Base-by-base conservation (phyloP, 2,888 invertebrate species). In the Cheilosia vernalis region DNA sequence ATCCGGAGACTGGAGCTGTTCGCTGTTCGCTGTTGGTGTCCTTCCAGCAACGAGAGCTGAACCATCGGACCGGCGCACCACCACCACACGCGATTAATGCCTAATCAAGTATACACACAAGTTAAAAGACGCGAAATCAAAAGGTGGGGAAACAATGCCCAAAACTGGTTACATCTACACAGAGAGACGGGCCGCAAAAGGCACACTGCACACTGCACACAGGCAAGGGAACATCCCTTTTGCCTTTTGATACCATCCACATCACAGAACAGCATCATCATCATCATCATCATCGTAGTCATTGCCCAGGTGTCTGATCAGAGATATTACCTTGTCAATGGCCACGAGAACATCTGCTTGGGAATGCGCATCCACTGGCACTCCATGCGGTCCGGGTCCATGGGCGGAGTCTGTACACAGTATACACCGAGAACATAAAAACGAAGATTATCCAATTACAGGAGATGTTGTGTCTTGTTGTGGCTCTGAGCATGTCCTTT, bases 281-380 rank as follows among this genome's bases (percentile, higher is more conserved):
- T 47, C 76, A 42, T 47, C 76, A 63, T 56, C 69, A 63, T 27
- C 27, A 5, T 27, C 27, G 6, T 27, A 27, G 27, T 76, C 55
- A 58, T 70, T 58, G 72, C 72, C 85, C 85, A 85, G 85, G 81
- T 85, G 85, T 81, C 85, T 85, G 85, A 81, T 81, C 74, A 33
- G 60, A 85, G 84, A 85, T 85, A 85, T 85, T 67, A 74, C 66
- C 84, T 80, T 85, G 84, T 80, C 84, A 80, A 80, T 80, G 85
- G 81, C 81, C 61, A 81, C 76, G 27, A 76, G 81, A 85, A 85
- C 85, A 85, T 85, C 85, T 85, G 81, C 85, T 85, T 85, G 81
- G 72, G 70, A 85, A 77, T 85, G 85, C 83, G 82, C 83, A 83
- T 79, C 78, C 37, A 37, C 37, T 37, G 37, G 37, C 67, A 83